Evolutionary conservation across 23 tunicate genomes (phyloP), one percentile per base, ranked within the genome.

Genomic region (Botrylloides violaceus): DNA sequence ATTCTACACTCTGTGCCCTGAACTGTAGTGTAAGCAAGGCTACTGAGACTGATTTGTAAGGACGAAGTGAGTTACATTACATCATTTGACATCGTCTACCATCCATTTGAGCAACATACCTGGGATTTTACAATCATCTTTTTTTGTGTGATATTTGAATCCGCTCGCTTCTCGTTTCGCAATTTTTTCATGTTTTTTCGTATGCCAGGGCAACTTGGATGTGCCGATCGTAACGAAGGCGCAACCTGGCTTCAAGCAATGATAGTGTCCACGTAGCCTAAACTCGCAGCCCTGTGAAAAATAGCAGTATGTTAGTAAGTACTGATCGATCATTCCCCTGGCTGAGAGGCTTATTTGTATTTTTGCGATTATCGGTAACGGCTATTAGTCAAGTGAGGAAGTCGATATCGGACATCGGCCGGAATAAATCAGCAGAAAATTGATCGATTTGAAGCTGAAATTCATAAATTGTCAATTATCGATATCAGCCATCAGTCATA

Each of bases 221-320:
- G 94, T 86, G 12, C 94, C 94, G 36, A 86, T 75, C 3, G 94
- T 86, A 2, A 77, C 83, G 49, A 87, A 87, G 36, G 75, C 71
- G 70, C 96, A 87, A 21, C 87, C 96, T 9, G 87, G 87, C 64
- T 81, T 87, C 71, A 81, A 64, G 80, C 96, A 87, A 36, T 87
- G 96, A 61, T 81, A 87, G 43, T 87, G 96, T 23, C 87, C 87
- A 0, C 87, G 86, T 1, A 81, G 82, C 33, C 80, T 66, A 32
- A 81, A 87, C 68, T 81, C 96, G 64, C 96, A 87, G 57, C 62
- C 76, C 96, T 87, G 71, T 2, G 49, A 53, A 36, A 76, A 64
- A 34, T n/a, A n/a, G n/a, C n/a, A n/a, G n/a, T n/a, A n/a, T n/a
- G n/a, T n/a, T n/a, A n/a, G n/a, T n/a, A n/a, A n/a, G n/a, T n/a